Base-by-base conservation (phyloP, 2,797 vertebrate species). In the Emydoidea blandingii region DNA sequence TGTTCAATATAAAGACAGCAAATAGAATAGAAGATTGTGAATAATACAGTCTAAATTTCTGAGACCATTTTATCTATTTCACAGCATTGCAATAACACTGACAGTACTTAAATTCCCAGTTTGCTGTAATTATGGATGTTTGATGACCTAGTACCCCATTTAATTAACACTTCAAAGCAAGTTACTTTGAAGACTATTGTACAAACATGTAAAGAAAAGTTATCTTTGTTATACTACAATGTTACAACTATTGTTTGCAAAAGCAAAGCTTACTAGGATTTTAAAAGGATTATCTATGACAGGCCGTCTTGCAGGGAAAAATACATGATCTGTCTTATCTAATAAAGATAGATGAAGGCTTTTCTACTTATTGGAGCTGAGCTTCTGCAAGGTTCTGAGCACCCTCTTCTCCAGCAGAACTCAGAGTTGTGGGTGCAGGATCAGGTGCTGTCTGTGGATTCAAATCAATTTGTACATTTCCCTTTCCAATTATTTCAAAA, bases 51-150 rank as follows among this genome's bases (percentile, higher is more conserved):
- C 31, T 83, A 44, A 86, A 83, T 76, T 83, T 68, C 34, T 87
- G 80, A 93, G 31, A 4, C 29, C 91, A 5, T 78, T 94, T 31
- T 10, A 89, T 27, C 79, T 90, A 19, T 0, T 1, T 62, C 34
- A 52, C 15, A 85, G 59, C 68, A 59, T 5, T 53, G 27, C 65
- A 68, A 87, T 65, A 91, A 92, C 44, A 81, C 0, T 85, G 87
- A 56, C 49, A 88, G n/a, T 31, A 85, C 11, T 53, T 27, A 72
- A 53, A 89, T 76, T 90, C 91, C 14, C 31, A 31, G 31, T 91
- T 95, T 59, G 91, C 56, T 94, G 50, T 80, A 90, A 82, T 90
- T 47, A 79, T 86, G 27, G 90, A 89, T 91, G 88, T 90, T 34
- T 41, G 25, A 86, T 54, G 16, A 82, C 10, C 1, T 59, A 3